Conservation (phyloP, 2,797 vertebrate genomes). For the Pelodytes ibericus region DNA sequence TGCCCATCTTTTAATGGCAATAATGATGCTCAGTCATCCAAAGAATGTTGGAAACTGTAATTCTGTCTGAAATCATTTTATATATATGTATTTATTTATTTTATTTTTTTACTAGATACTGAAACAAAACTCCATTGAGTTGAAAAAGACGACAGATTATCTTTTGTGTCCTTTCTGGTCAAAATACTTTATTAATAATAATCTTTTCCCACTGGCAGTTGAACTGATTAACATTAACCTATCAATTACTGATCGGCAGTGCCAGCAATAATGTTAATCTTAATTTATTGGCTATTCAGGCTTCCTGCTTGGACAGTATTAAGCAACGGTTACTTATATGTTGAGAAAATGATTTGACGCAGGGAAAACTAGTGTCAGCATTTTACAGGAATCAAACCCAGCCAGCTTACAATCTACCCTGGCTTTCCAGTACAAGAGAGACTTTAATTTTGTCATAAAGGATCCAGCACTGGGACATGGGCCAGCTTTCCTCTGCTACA, state of each 20-base stretch:
- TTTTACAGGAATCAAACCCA: slow-evolving; percentile 21
- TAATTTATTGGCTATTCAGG: not conserved
- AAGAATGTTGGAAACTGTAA: too few species aligned
- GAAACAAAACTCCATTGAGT: too few species aligned
- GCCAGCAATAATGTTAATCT: not conserved
- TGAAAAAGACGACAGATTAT: too few species aligned
- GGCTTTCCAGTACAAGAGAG: slow-evolving; percentile 18
- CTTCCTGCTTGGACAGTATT: not conserved
- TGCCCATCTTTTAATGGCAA: too few species aligned
- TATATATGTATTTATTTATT: too few species aligned
- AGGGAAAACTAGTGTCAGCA: not conserved
- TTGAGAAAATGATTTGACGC: not conserved
- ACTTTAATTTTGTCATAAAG: slow-evolving; percentile 15
- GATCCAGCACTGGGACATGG: slow-evolving; percentile 31
- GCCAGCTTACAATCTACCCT: slow-evolving; percentile 4
- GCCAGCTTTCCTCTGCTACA: slow-evolving; percentile 43
- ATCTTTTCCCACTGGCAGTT: not conserved
- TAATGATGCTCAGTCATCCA: too few species aligned
- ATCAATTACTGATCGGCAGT: not conserved
- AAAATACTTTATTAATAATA: too few species aligned
- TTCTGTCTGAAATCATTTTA: too few species aligned
- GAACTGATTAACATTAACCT: not conserved
- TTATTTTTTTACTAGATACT: too few species aligned
- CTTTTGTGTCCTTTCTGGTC: too few species aligned
- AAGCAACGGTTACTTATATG: not conserved